These are phyloP conservation scores for Triops cancriformis DNA, from an alignment of 1,140 invertebrate genomes.

Conservation along the genomic window DNA sequence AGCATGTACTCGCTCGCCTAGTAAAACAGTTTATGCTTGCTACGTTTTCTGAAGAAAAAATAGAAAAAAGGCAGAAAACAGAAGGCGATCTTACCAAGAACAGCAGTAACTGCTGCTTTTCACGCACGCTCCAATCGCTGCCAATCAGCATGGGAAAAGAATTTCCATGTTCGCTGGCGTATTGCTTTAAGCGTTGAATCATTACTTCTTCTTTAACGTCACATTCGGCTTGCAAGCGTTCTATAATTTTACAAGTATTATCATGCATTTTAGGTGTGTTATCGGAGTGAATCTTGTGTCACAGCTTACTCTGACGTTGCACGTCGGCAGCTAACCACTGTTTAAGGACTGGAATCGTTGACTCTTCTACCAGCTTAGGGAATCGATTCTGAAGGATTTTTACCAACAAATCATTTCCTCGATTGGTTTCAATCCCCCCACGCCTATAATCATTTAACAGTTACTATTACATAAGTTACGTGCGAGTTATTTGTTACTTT, in stretches of 20 bases:
- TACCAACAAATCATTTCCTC: slow-evolving; percentile 72
- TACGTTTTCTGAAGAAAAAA: slow-evolving; percentile 16
- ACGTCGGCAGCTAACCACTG: slow-evolving; percentile 47
- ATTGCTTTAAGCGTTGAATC: slow-evolving; percentile 33
- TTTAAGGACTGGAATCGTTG: slow-evolving; percentile 45
- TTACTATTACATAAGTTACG: too few species aligned
- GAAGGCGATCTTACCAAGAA: slow-evolving; percentile 47
- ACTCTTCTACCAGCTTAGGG: slow-evolving; percentile 55
- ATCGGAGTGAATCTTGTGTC: not conserved
- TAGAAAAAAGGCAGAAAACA: slow-evolving; percentile 28
- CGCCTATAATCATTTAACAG: slow-evolving; percentile 22
- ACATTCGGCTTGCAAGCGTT: not conserved
- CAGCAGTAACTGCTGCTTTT: slow-evolving; percentile 49
- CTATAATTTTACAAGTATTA: too few species aligned
- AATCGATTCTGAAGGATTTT: slow-evolving; percentile 66
- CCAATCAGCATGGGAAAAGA: slow-evolving; percentile 55
- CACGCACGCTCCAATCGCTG: slow-evolving; percentile 42
- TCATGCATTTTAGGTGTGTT: too few species aligned
- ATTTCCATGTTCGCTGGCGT: slow-evolving; percentile 45
- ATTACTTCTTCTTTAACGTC: slow-evolving; percentile 20
- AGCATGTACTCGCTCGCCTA: slow-evolving; percentile 69
- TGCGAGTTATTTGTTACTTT: too few species aligned
- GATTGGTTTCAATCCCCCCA: slow-evolving; percentile 60
- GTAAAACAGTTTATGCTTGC: slow-evolving; percentile 35
- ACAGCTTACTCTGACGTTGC: slow-evolving; percentile 39